These are phyloP conservation scores for Sipha flava DNA, from an alignment of 1,140 invertebrate species.

Conservation along the genomic window DNA sequence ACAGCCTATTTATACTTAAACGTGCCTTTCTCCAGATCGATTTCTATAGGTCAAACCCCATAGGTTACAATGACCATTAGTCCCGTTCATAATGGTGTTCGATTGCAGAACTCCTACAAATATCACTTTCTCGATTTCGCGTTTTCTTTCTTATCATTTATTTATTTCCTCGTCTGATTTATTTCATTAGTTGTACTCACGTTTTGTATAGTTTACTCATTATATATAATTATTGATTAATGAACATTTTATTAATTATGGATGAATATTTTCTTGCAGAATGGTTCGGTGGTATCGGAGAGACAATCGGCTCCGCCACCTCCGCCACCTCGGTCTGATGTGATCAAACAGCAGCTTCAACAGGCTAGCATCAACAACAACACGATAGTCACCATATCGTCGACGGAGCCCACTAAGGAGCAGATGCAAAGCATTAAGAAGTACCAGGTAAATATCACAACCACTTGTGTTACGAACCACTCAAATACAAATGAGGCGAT, in stretches of 20 bases:
- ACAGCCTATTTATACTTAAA: background rate
- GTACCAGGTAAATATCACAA: constrained; percentile 61
- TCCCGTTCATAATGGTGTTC: background rate
- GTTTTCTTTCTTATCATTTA: background rate
- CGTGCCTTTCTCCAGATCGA: background rate
- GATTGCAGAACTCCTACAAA: background rate
- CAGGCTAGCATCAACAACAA: constrained; percentile 44
- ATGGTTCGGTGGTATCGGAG: constrained; percentile 44
- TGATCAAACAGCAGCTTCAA: constrained; percentile 32
- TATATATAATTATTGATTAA: background rate
- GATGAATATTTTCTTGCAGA: constrained; percentile 41
- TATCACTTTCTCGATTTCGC: background rate
- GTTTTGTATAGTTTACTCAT: background rate
- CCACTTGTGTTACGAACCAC: background rate
- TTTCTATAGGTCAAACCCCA: background rate
- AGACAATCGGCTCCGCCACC: constrained; percentile 58
- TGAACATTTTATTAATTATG: too few species aligned
- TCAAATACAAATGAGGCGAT: background rate
- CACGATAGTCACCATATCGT: constrained; percentile 40
- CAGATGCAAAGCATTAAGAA: constrained; percentile 83
- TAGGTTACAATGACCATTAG: background rate
- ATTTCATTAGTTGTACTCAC: background rate
- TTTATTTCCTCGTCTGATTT: too few species aligned
- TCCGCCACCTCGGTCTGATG: constrained; percentile 43
- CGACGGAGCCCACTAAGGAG: constrained; percentile 62